Conservation (phyloP, 2,888 invertebrate species). For the Fragum whitleyi region DNA sequence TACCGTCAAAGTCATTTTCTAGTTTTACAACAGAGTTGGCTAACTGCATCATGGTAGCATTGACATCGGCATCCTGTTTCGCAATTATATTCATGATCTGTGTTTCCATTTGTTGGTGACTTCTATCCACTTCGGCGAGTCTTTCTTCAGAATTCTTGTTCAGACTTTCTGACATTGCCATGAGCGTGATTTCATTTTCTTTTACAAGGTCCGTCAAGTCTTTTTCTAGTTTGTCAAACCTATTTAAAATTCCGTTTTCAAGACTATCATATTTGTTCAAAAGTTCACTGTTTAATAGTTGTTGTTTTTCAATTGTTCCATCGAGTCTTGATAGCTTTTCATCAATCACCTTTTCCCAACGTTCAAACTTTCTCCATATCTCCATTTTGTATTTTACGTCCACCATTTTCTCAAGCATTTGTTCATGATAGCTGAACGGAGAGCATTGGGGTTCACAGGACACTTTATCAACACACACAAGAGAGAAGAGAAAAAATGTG, state of each 20-base stretch:
- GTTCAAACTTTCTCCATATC: background rate
- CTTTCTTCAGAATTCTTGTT: background rate
- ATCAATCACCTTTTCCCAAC: background rate
- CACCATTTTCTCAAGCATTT: slow-evolving; percentile 16
- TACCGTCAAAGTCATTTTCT: no score
- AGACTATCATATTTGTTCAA: no score
- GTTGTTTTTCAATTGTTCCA: background rate
- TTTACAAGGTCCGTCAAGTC: background rate
- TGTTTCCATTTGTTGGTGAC: background rate
- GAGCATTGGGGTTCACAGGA: slow-evolving; percentile 4
- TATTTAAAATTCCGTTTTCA: no score
- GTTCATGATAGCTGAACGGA: slow-evolving; percentile 12
- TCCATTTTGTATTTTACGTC: slow-evolving; percentile 13
- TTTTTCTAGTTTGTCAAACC: background rate
- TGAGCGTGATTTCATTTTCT: background rate
- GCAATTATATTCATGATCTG: background rate
- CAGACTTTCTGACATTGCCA: background rate
- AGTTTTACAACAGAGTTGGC: background rate
- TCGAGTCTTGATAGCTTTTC: background rate
- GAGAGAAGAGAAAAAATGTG: no score
- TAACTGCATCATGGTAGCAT: background rate
- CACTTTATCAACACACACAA: background rate
- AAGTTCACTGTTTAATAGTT: background rate
- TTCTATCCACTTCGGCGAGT: no score
- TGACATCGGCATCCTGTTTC: background rate